Percentiles rank a stretch among this genome's conserved stretches.
Conservation (phyloP, 1,140 invertebrate genomes). For the Dendrolimus punctatus region DNA sequence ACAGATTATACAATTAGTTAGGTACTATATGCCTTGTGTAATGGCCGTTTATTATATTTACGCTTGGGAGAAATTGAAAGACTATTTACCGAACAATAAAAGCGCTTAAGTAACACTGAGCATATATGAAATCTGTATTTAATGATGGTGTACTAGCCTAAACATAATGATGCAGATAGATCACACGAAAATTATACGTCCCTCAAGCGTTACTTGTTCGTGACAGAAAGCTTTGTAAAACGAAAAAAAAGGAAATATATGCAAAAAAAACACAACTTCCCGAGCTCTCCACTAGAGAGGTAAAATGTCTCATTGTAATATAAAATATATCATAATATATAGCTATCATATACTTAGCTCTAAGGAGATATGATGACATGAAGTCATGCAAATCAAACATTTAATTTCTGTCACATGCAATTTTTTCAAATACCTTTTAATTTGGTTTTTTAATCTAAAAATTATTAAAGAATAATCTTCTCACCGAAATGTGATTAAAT, state of each 20-base stretch:
- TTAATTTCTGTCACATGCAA: slow-evolving; percentile 61
- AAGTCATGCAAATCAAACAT: slow-evolving; percentile 49
- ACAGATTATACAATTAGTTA: too few relatives aligned
- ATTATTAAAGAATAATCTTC: slow-evolving; percentile 17
- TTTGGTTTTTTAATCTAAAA: slow-evolving; percentile 9
- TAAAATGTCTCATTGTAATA: slow-evolving; percentile 39
- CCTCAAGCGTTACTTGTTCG: slow-evolving; percentile 40
- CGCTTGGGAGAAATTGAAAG: too few relatives aligned
- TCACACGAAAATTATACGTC: slow-evolving; percentile 13
- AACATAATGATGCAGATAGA: slow-evolving; percentile 14
- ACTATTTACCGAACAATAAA: too few relatives aligned
- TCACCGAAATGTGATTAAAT: slow-evolving; percentile 15
- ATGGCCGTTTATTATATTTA: too few relatives aligned
- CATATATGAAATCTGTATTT: too few relatives aligned
- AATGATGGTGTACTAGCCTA: too few relatives aligned
- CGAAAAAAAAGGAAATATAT: slow-evolving; percentile 27
- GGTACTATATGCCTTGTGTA: too few relatives aligned
- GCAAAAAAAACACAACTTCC: slow-evolving; percentile 41
- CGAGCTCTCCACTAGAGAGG: slow-evolving; percentile 70
- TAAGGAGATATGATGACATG: slow-evolving; percentile 33
- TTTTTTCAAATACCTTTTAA: slow-evolving; percentile 5
- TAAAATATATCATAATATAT: slow-evolving; percentile 37
- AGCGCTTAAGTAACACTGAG: too few relatives aligned
- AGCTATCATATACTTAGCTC: slow-evolving; percentile 21
- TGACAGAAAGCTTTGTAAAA: slow-evolving; percentile 56